Conservation (phyloP, 2,888 invertebrate species). For the Panopea generosa region DNA sequence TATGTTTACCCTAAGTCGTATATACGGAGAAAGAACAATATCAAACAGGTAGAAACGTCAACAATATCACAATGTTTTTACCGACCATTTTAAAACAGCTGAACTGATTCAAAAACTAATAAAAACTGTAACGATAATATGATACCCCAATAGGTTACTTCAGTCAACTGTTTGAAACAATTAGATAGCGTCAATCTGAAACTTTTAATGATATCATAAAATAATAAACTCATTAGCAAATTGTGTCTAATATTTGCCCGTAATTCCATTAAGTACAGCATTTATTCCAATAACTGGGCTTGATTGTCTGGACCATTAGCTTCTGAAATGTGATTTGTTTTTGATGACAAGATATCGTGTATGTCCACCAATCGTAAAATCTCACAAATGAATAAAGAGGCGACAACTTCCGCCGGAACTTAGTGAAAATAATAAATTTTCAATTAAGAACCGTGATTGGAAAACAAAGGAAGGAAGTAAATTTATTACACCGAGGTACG, state of each 20-base stretch:
- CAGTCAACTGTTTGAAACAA: too few species aligned
- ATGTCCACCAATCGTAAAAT: conserved; percentile 57
- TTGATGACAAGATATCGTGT: conserved; percentile 64
- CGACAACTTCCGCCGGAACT: conserved; percentile 56
- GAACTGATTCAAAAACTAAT: too few species aligned
- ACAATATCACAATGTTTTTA: too few species aligned
- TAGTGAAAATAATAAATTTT: conserved; percentile 56
- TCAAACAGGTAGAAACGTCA: too few species aligned
- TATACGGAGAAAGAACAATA: too few species aligned
- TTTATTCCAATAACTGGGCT: conserved; percentile 44
- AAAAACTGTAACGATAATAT: too few species aligned
- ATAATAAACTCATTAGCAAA: conserved; percentile 18
- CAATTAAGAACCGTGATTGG: conserved; percentile 61
- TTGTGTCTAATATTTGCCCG: conserved; percentile 23
- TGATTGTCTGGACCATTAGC: conserved; percentile 56
- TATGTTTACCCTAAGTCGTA: too few species aligned
- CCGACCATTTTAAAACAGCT: too few species aligned
- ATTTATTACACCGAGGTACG: conserved; percentile 57
- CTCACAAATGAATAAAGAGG: conserved; percentile 64
- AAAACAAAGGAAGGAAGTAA: conserved; percentile 61
- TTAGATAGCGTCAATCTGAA: too few species aligned
- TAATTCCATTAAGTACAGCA: conserved; percentile 53
- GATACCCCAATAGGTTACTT: too few species aligned
- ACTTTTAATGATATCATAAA: neutral
- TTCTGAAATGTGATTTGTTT: conserved; percentile 53